Percentiles rank a stretch among this genome's conserved stretches.
phyloP scores from a whole-genome alignment of 2,113 vertebrate genomes.

The Ptyas mucosa region DNA sequence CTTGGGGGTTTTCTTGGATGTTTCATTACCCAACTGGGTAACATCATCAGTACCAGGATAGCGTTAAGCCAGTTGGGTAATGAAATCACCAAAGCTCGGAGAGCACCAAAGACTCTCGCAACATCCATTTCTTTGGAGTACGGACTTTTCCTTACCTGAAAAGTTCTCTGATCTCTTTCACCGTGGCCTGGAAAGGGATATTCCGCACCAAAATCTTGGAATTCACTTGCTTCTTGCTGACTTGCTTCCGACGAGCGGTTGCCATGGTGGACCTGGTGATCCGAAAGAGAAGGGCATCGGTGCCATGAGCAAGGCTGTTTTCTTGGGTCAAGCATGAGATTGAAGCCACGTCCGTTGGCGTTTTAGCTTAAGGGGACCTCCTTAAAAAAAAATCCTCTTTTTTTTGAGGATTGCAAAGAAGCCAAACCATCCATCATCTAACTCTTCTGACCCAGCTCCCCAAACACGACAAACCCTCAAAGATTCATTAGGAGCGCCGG shows the following conservation, averaged over 20 bases:
- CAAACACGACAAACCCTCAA: too few relatives aligned
- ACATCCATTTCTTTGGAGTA: background rate
- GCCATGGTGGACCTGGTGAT: constrained; percentile 65
- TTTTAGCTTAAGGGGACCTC: background rate
- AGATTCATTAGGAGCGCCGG: too few relatives aligned
- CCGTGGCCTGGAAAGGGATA: constrained; percentile 90
- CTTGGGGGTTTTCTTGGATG: too few relatives aligned
- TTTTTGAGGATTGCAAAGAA: background rate
- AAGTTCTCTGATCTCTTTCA: constrained; percentile 86
- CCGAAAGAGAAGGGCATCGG: background rate
- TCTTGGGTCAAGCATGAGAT: accelerated
- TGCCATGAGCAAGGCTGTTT: accelerated
- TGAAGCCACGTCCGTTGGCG: background rate
- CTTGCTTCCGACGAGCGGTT: constrained; percentile 79
- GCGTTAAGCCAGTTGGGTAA: background rate
- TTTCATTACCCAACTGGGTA: too few relatives aligned
- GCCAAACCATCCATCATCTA: background rate
- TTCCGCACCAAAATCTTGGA: constrained; percentile 96
- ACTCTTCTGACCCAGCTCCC: too few relatives aligned
- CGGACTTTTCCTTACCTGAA: constrained; percentile 78
- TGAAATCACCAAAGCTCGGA: background rate
- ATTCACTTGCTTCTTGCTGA: constrained; percentile 78
- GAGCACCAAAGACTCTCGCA: background rate
- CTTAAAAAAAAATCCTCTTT: too few relatives aligned
- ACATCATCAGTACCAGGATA: background rate